phyloP scores from a whole-genome alignment of 2,888 invertebrate genomes.

The Lypha dubia region DNA sequence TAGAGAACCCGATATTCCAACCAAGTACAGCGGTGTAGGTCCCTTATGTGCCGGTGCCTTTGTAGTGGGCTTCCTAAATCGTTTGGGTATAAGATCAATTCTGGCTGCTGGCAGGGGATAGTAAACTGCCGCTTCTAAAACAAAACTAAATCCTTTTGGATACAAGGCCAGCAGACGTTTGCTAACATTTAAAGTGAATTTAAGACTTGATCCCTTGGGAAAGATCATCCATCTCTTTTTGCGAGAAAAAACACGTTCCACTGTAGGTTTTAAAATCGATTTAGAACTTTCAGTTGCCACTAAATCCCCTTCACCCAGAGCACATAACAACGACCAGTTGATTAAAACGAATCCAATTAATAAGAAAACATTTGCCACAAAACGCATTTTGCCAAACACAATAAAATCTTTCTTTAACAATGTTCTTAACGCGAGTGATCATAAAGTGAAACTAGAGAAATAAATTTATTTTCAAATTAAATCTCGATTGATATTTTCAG shows the following conservation, averaged over 20 bases:
- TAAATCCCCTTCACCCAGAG: neutral
- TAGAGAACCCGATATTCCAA: constrained; percentile 79
- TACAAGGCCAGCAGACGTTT: constrained; percentile 77
- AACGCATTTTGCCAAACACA: constrained; percentile 14
- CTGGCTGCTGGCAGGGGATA: constrained; percentile 78
- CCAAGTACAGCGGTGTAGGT: constrained; percentile 75
- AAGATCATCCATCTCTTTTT: constrained; percentile 79
- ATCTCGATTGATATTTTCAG: neutral
- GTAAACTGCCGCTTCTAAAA: constrained; percentile 78
- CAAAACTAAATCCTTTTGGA: constrained; percentile 77
- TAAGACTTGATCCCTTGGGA: constrained; percentile 78
- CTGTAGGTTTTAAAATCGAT: constrained; percentile 74
- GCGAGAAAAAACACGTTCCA: constrained; percentile 79
- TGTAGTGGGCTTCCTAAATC: constrained; percentile 77
- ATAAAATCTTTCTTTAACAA: neutral
- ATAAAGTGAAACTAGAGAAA: constrained; percentile 32
- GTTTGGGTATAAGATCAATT: constrained; percentile 79
- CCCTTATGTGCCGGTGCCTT: constrained; percentile 74
- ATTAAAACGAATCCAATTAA: neutral
- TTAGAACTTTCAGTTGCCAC: neutral
- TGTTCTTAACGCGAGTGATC: constrained; percentile 43
- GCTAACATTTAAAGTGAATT: constrained; percentile 78
- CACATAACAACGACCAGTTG: neutral
- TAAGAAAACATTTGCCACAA: neutral
- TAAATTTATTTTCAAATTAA: constrained; percentile 12